Evolutionary conservation across 2,888 invertebrate genomes (phyloP).

Genomic region (Melieria omissa): DNA sequence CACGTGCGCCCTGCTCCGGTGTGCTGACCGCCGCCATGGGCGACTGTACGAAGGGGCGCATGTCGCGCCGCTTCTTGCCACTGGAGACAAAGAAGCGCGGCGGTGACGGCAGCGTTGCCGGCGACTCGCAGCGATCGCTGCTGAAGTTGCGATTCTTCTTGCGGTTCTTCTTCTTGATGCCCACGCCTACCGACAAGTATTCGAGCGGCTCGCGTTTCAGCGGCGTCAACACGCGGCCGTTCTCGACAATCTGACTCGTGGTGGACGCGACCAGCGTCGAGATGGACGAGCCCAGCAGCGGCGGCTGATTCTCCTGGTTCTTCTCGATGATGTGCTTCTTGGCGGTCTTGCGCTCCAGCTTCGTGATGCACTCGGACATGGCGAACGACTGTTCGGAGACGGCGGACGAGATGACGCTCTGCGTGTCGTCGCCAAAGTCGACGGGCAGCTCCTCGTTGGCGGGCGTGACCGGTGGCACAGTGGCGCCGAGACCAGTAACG

Average conservation of each 20-base stretch:
- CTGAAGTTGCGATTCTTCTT: constrained; percentile 71
- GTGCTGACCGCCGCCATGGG: constrained; percentile 41
- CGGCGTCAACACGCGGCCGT: constrained; percentile 71
- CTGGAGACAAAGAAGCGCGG: constrained; percentile 74
- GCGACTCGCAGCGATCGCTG: constrained; percentile 75
- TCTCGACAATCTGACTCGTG: constrained; percentile 55
- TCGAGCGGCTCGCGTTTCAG: constrained; percentile 80
- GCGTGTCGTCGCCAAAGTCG: constrained; percentile 72
- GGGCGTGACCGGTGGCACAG: constrained; percentile 77
- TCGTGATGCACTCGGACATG: constrained; percentile 74
- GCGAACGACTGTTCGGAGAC: constrained; percentile 79
- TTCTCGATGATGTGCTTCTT: constrained; percentile 63
- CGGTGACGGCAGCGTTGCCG: constrained; percentile 73
- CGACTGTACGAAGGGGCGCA: constrained; percentile 69
- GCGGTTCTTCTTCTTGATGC: constrained; percentile 78
- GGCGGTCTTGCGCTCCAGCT: constrained; percentile 70
- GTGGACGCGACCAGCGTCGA: constrained; percentile 44
- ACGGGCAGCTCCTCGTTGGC: constrained; percentile 73
- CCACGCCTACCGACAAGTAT: constrained; percentile 75
- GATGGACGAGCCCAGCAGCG: constrained; percentile 44
- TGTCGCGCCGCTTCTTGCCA: constrained; percentile 70
- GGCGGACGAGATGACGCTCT: constrained; percentile 80
- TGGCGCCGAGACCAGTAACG: constrained; percentile 50
- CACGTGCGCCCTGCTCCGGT: constrained; percentile 37
- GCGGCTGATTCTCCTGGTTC: constrained; percentile 64